Conservation (phyloP, 2,113 vertebrate genomes). For the Trichechus manatus region DNA sequence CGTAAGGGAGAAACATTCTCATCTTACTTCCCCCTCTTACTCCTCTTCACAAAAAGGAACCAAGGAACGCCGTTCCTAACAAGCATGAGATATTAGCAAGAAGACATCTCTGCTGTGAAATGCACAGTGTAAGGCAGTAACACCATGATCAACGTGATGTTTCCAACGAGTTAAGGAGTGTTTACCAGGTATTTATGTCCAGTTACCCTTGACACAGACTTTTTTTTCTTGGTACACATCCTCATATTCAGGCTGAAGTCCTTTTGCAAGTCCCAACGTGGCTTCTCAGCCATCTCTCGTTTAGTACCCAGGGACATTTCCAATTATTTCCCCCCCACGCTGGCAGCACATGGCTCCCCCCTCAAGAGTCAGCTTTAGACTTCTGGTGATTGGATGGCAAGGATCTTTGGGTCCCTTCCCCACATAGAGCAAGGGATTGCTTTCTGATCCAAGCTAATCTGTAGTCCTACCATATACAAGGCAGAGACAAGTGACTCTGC, state of each 20-base stretch:
- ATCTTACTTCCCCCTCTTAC: not conserved
- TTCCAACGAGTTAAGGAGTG: not conserved
- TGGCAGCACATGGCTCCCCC: not conserved
- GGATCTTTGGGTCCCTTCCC: slow-evolving; percentile 29
- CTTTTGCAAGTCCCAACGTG: not conserved
- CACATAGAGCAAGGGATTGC: slow-evolving; percentile 19
- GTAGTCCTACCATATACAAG: not conserved
- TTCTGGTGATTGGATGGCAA: slow-evolving; percentile 29
- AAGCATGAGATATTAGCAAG: not conserved
- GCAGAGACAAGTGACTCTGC: not conserved
- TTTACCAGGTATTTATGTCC: slow-evolving; percentile 62
- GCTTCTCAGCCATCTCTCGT: slow-evolving; percentile 41
- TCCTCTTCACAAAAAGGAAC: slow-evolving; percentile 44
- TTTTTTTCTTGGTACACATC: slow-evolving; percentile 22
- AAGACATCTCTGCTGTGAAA: slow-evolving; percentile 33
- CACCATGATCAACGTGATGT: not conserved
- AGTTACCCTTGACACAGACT: slow-evolving; percentile 62
- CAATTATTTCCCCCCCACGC: slow-evolving; percentile 31
- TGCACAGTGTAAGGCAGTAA: not conserved
- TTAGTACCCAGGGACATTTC: slow-evolving; percentile 37
- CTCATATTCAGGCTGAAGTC: slow-evolving; percentile 37
- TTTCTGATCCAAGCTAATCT: slow-evolving; percentile 21
- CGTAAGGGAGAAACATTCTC: not conserved
- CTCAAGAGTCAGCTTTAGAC: not conserved
- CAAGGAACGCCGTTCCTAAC: not conserved